Base-by-base conservation (phyloP, 2,888 invertebrate genomes). In the Andrena flavipes region DNA sequence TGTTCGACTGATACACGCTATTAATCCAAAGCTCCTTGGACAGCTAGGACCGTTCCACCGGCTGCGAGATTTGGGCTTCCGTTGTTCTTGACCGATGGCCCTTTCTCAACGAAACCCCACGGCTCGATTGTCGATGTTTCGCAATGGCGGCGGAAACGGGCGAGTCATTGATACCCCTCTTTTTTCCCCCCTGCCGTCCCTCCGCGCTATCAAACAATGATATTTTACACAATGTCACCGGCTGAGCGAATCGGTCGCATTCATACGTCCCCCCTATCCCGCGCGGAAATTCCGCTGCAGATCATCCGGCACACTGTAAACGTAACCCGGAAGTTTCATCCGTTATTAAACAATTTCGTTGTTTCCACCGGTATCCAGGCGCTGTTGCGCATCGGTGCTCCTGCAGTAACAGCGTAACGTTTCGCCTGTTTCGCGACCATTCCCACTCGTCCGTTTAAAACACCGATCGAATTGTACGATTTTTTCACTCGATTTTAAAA, bases 301-400 rank as follows among this genome's bases (percentile, higher is more conserved):
- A 83, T 87, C 87, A 88, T 89, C 88, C 88, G 89, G 89, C 84
- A n/a, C 72, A 54, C 72, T 72, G 68, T 76, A 75, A 85, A 64
- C 82, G 72, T 60, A 33, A 64, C 76, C 82, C 89, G 89, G 89
- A 89, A 89, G 87, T 86, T 87, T 85, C 88, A 83, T 83, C 84
- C 81, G 89, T 88, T 88, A 88, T 89, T 89, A 89, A 89, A 89
- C 81, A 88, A 89, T 89, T 89, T 88, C 71, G 74, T 79, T 70
- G 63, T 51, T 16, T 63, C 79, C 71, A 72, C 6, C 63, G 59
- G 60, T 62, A 23, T 54, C 69, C 70, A 48, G 30, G n/a, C 75
- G 75, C 62, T 49, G 71, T 78, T 83, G 8, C 73, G 68, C 60
- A 49, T 78, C 82, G 29, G 60, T 54, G 60, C 59, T 2, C 33